Evolutionary conservation across 2,113 vertebrate species (phyloP), one percentile per base, ranked within the genome.

Genomic region (Urocynchramus pylzowi): DNA sequence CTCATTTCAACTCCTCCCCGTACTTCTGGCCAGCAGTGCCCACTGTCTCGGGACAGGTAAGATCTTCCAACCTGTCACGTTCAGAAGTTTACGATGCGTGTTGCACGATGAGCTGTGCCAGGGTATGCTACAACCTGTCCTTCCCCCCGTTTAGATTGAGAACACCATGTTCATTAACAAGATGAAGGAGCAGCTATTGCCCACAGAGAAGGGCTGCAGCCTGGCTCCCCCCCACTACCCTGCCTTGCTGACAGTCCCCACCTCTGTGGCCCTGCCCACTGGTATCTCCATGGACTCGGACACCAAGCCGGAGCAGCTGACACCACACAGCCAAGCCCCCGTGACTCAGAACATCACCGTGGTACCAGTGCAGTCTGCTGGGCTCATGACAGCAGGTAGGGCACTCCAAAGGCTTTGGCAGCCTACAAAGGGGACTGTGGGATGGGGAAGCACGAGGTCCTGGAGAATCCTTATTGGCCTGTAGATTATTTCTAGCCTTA

Each of bases 141-240:
- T 75, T 69, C 44, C 8, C 28, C 57, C 41, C 11, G 2, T 95
- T 57, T 97, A 99, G 99, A 99, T 99, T 76, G 99, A 99, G 91
- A 99, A 99, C 97, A 99, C 99, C 73, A 99, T 99, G 98, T 99
- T 99, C 96, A 98, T 99, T 95, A 99, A 99, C 97, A 99, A 99
- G 96, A 98, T 99, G 98, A 99, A 99, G 96, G 99, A 99, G 96
- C 99, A 99, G 91, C 98, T 99, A 16, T 95, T 99, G 93, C 99
- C 99, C 87, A 82, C 97, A 35, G 99, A 99, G 94, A 99, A 99
- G 98, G 98, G 96, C 95, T 98, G 98, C 84, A 97, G 98, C 67
- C 98, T 99, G 95, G 96, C 99, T 73, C 98, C 98, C 45, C 98
- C 99, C 49, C 99, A 99, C 97, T 99, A 99, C 91, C 99, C 99